Evolutionary conservation across 35 echinoderm and acorn worm species (phyloP).

Genomic region (Lytechinus variegatus): DNA sequence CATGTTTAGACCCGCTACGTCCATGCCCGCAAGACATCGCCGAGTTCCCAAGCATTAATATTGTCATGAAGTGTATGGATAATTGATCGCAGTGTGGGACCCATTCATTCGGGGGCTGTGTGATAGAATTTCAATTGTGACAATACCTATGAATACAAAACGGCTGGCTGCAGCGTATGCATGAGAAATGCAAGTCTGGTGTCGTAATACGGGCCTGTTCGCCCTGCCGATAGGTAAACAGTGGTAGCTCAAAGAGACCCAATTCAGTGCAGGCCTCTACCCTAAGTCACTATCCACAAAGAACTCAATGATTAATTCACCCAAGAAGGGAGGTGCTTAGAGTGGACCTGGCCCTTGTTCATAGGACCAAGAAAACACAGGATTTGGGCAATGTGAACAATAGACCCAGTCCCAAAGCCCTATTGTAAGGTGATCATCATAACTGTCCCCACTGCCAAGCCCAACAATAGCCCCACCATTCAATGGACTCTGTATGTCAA

Average conservation of each 20-base stretch:
- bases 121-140: not conserved
- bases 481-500: not conserved
- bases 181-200: not conserved
- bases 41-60: not conserved
- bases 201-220: not conserved
- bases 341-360: not conserved
- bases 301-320: not conserved
- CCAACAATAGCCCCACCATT: not conserved
- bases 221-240: not conserved
- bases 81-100: not conserved
- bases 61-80: not conserved
- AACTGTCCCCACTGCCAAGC: not conserved
- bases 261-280: not conserved
- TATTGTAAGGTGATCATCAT: not conserved
- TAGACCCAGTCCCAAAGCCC: not conserved
- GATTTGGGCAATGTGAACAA: not conserved
- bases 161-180: not conserved
- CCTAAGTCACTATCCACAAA: not conserved
- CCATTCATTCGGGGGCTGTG: not conserved
- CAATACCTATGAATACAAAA: not conserved
- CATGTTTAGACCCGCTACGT: not conserved
- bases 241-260: not conserved
- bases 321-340: not conserved
- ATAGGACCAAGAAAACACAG: not conserved
- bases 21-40: not conserved